Evolutionary conservation across 2,113 vertebrate species (phyloP).

Genomic region (Anhinga anhinga): DNA sequence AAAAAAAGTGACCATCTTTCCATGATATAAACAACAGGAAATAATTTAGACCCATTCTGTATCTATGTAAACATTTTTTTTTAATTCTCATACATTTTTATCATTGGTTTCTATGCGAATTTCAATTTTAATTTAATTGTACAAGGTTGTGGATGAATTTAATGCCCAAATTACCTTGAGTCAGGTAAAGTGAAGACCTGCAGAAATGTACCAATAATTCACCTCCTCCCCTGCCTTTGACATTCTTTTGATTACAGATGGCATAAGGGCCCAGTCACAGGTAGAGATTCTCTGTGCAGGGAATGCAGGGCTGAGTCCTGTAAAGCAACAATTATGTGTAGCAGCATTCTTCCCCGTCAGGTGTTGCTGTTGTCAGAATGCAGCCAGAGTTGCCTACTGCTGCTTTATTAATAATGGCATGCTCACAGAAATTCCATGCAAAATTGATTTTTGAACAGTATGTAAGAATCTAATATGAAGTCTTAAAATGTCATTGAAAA

Average conservation of each 20-base stretch:
- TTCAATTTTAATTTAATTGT: neutral
- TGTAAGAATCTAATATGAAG: constrained; percentile 70
- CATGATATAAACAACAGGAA: neutral
- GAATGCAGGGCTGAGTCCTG: neutral
- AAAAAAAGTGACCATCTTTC: neutral
- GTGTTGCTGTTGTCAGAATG: constrained; percentile 27
- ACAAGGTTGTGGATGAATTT: neutral
- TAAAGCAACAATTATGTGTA: constrained; percentile 15
- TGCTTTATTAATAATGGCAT: constrained; percentile 77
- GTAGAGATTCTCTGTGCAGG: neutral
- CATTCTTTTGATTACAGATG: neutral
- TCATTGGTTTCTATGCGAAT: neutral
- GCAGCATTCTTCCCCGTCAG: constrained; percentile 30
- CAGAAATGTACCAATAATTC: neutral
- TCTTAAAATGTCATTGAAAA: constrained; percentile 79
- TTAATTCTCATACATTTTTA: neutral
- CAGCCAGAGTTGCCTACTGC: constrained; percentile 54
- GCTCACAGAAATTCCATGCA: constrained; percentile 74
- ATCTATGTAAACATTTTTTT: neutral
- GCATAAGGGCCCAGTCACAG: neutral
- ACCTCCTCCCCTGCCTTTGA: neutral
- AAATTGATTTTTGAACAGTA: constrained; percentile 78
- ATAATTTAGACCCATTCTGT: neutral
- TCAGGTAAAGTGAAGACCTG: neutral
- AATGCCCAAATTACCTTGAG: neutral